phyloP scores from a whole-genome alignment of 2,797 vertebrate genomes.

The Mormyrus hasselquistii region DNA sequence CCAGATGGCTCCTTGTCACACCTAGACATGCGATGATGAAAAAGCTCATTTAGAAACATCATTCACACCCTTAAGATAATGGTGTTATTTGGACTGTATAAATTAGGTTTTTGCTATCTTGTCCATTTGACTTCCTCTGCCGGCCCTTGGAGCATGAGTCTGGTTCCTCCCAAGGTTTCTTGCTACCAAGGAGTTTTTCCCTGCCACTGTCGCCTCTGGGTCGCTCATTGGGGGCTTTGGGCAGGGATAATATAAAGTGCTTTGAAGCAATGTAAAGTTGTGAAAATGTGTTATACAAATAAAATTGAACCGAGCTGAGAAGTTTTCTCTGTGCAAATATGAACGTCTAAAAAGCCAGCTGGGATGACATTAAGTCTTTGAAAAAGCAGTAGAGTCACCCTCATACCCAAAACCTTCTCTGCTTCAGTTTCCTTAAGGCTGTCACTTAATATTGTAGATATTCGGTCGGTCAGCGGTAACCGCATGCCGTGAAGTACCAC shows the following conservation, averaged over 20 bases:
- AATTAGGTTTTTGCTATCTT: background rate
- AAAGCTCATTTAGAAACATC: background rate
- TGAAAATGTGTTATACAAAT: background rate
- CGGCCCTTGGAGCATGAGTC: background rate
- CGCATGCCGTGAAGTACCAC: background rate
- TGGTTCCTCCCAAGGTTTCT: background rate
- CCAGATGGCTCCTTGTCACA: slow-evolving; percentile 79
- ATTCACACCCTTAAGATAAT: background rate
- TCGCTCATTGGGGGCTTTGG: background rate
- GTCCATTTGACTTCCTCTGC: background rate
- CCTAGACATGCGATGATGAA: slow-evolving; percentile 49
- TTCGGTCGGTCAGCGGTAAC: background rate
- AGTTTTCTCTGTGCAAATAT: background rate
- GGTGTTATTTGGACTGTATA: background rate
- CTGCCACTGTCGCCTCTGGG: background rate
- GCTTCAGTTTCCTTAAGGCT: background rate
- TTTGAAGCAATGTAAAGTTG: background rate
- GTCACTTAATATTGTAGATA: background rate
- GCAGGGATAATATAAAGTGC: background rate
- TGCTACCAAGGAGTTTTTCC: background rate
- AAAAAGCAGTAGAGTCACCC: background rate
- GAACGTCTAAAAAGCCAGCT: background rate
- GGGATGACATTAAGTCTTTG: background rate
- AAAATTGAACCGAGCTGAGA: background rate
- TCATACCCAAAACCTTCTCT: background rate